Conservation (phyloP, 1,140 invertebrate genomes). For the Ceratina australensis region DNA sequence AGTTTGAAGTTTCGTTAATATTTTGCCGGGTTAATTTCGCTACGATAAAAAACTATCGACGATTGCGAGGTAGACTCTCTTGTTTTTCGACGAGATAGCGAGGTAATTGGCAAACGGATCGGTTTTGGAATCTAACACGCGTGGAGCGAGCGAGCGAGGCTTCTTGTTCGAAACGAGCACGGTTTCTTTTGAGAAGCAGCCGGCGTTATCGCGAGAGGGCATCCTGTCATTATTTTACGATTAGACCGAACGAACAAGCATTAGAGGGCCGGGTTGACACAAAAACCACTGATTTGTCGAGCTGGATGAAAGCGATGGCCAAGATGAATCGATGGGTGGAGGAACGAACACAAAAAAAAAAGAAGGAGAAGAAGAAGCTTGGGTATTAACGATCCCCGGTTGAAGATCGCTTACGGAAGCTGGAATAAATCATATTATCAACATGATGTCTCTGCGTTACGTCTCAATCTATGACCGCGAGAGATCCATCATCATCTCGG, state of each 20-base stretch:
- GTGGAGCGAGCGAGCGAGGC: background rate
- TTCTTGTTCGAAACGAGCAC: constrained; percentile 19
- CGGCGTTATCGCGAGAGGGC: constrained; percentile 26
- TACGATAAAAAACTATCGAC: no score
- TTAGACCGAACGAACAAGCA: constrained; percentile 63
- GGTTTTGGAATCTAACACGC: constrained; percentile 13
- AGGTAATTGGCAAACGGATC: background rate
- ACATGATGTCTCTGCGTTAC: constrained; percentile 1
- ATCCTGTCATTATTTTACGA: constrained; percentile 74
- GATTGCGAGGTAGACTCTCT: no score
- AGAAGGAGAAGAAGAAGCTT: background rate
- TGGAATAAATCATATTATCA: constrained; percentile 13
- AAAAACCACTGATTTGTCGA: constrained; percentile 45
- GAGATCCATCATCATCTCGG: constrained; percentile 22
- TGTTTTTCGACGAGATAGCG: background rate
- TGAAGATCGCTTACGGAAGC: constrained; percentile 12
- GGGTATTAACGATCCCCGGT: constrained; percentile 18
- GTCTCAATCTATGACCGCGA: constrained; percentile 7
- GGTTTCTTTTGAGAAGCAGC: constrained; percentile 40
- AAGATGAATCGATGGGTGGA: constrained; percentile 24
- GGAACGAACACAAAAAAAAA: background rate
- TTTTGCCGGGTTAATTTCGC: background rate
- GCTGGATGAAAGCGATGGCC: constrained; percentile 39
- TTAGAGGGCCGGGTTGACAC: constrained; percentile 41
- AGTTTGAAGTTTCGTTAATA: background rate